Evolutionary conservation across 1,140 invertebrate genomes (phyloP).

Genomic region (Trachelipus rathkii): DNA sequence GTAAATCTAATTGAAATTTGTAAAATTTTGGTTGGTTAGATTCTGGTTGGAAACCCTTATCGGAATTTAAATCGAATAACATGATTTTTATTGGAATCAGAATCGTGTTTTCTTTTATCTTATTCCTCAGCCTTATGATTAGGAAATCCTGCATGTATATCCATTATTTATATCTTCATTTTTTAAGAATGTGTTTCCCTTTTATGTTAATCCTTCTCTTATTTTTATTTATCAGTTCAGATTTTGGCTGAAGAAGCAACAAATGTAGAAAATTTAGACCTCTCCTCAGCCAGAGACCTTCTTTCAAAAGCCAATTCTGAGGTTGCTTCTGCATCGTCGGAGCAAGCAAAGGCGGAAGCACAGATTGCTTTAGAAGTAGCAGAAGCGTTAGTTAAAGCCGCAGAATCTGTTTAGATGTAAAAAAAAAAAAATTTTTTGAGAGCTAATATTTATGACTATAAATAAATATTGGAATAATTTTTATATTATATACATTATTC

Average conservation of each 20-base stretch:
- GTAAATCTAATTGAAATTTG: no score
- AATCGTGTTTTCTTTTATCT: no score
- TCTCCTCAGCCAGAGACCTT: conserved; percentile 70
- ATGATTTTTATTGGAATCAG: no score
- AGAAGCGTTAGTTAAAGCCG: conserved; percentile 84
- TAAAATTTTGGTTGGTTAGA: no score
- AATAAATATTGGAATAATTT: neutral
- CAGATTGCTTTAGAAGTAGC: conserved; percentile 91
- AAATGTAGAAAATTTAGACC: conserved; percentile 78
- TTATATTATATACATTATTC: no score
- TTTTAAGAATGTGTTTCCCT: no score
- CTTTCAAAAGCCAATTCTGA: conserved; percentile 79
- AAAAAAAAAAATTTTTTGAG: neutral
- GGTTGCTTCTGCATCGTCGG: conserved; percentile 70
- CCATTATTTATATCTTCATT: no score
- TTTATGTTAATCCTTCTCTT: no score
- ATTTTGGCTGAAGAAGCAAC: conserved; percentile 96
- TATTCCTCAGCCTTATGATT: no score
- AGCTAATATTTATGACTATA: neutral
- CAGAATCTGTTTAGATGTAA: conserved; percentile 52
- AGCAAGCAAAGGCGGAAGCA: conserved; percentile 85
- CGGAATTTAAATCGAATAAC: no score
- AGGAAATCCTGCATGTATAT: no score
- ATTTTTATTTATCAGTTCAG: conserved; percentile 63
- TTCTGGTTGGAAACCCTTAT: no score